Evolutionary conservation across 2,888 invertebrate species (phyloP).

Genomic region (Stenotaenia linearis): DNA sequence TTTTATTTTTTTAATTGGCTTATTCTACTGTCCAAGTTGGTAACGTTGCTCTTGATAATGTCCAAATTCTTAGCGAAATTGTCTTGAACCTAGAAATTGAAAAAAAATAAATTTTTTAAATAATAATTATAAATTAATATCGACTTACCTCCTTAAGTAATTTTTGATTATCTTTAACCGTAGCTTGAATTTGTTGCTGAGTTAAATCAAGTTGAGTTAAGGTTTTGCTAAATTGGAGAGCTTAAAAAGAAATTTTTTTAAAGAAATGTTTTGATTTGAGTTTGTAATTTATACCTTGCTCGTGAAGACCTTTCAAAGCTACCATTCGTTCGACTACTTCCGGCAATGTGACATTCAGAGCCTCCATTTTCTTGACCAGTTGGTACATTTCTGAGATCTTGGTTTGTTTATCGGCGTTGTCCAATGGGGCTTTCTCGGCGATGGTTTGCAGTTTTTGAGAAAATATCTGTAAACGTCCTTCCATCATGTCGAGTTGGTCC

Average conservation of each 20-base stretch:
- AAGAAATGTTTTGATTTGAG: neutral
- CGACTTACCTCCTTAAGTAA: conserved; percentile 44
- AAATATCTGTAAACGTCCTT: conserved; percentile 69
- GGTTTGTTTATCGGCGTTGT: conserved; percentile 50
- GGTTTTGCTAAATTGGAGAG: conserved; percentile 78
- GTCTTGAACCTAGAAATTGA: conserved; percentile 68
- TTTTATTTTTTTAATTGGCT: conserved; percentile 54
- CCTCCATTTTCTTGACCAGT: conserved; percentile 77
- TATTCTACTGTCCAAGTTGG: conserved; percentile 67
- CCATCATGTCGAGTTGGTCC: conserved; percentile 73
- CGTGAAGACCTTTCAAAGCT: conserved; percentile 78
- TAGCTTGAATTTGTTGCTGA: conserved; percentile 64
- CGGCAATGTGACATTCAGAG: conserved; percentile 69
- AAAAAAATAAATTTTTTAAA: conserved; percentile 6
- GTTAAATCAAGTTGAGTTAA: conserved; percentile 71
- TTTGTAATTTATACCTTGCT: conserved; percentile 59
- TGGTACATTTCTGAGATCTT: conserved; percentile 77
- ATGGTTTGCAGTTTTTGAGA: conserved; percentile 66
- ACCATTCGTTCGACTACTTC: conserved; percentile 77
- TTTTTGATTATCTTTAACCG: conserved; percentile 71
- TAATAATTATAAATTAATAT: neutral
- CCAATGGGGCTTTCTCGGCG: conserved; percentile 56
- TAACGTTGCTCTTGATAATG: conserved; percentile 68
- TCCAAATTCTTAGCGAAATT: conserved; percentile 73
- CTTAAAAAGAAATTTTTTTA: conserved; percentile 51